phyloP scores from a whole-genome alignment of 2,113 vertebrate species.

The Vanacampus margaritifer region DNA sequence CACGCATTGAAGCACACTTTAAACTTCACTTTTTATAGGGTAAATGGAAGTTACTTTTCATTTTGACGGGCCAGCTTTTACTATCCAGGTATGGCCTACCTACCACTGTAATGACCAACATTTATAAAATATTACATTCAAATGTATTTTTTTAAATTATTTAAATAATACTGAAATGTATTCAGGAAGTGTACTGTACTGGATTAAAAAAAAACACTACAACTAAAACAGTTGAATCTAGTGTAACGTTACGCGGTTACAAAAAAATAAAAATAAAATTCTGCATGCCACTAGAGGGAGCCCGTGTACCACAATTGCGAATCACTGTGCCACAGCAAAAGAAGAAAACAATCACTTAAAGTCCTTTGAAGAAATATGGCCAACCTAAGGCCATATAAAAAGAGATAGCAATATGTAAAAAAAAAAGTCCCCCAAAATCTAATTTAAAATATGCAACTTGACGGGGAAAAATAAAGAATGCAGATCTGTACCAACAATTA shows the following conservation, averaged over 20 bases:
- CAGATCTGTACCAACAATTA: not conserved
- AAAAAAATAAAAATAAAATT: too few relatives aligned
- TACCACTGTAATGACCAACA: not conserved
- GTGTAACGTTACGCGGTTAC: too few relatives aligned
- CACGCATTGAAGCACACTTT: not conserved
- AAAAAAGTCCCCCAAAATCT: too few relatives aligned
- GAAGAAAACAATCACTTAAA: too few relatives aligned
- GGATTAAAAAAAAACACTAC: not conserved
- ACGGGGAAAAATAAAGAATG: too few relatives aligned
- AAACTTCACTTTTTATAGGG: not conserved
- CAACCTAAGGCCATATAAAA: too few relatives aligned
- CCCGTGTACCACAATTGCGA: not conserved
- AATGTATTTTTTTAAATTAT: not conserved
- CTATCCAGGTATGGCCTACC: not conserved
- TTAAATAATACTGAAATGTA: not conserved
- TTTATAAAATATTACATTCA: not conserved
- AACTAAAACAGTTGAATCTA: too few relatives aligned
- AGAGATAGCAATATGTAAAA: too few relatives aligned
- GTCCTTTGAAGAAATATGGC: too few relatives aligned
- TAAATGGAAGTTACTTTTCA: not conserved
- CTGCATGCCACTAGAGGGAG: not conserved
- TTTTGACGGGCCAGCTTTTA: not conserved
- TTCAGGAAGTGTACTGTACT: not conserved
- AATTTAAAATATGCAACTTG: too few relatives aligned
- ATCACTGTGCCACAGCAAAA: too few relatives aligned